Base-by-base conservation (phyloP, 2,113 vertebrate genomes). In the Daphoenositta chrysoptera region DNA sequence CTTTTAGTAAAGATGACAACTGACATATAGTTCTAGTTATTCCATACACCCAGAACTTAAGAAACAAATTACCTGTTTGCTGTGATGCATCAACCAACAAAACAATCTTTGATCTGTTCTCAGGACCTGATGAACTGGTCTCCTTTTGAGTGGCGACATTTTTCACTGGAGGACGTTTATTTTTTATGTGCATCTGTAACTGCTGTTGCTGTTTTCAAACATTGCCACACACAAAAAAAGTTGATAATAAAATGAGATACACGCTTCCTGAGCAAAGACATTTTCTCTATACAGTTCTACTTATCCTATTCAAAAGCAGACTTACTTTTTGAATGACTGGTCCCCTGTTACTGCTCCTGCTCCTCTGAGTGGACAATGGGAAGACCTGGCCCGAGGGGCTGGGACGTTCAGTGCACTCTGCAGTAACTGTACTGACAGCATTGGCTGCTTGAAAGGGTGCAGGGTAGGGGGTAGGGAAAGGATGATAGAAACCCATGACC, bases 401-500 rank as follows among this genome's bases (percentile, higher is more conserved):
- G 31, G 98, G 96, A 68, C 99, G 98, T 83, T 99, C 99, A 4
- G 97, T n/a, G 79, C 99, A 98, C 10, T 99, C 99, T 35, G 98
- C 48, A 27, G 98, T 97, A 15, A 99, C 97, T 10, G 99, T 71
- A 95, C 96, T 99, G 15, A 99, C 98, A 90, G 99, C 96, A 68
- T 95, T 98, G 12, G 98, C 89, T 71, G 99, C n/a, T 94, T 99
- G 99, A 68, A 99, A 98, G 13, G 99, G 98, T 18, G 98, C 97
- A 12, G 98, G 97, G 45, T 99, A 99, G 3, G 99, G 97, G 12
- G 98, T 64, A 61, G 98, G 98, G 77, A 99, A 99, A 58, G 99
- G 99, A 97, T 99, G 99, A 93, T 99, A 99, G 97, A 99, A 99
- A 83, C 99, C 99, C 99, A 99, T 99, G 81, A 99, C 98, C 56